These are phyloP conservation scores for Slavum lentiscoides DNA, from an alignment of 2,888 invertebrate species.

Conservation along the genomic window DNA sequence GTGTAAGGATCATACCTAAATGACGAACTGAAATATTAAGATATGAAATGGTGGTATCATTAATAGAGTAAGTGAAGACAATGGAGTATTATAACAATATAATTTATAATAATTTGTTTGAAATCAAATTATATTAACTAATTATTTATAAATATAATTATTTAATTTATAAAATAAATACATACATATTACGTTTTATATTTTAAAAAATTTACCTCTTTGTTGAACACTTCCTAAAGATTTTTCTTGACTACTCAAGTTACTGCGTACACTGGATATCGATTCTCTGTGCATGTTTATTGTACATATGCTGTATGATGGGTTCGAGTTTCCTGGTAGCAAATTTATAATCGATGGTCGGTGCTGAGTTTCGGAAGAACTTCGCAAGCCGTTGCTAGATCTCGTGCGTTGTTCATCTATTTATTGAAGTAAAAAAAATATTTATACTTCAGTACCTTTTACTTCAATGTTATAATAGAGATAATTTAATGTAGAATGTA, in stretches of 20 bases:
- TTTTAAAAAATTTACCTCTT: constrained; percentile 23
- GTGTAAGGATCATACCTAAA: too few species aligned
- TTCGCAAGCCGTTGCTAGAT: constrained; percentile 33
- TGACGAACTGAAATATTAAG: too few species aligned
- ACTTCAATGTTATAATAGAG: too few species aligned
- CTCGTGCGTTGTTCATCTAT: constrained; percentile 39
- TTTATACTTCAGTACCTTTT: not conserved
- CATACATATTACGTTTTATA: too few species aligned
- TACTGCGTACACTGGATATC: constrained; percentile 48
- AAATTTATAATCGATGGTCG: constrained; percentile 72
- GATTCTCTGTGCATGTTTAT: constrained; percentile 54
- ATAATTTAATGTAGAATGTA: too few species aligned
- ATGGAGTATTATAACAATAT: too few species aligned
- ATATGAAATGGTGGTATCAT: too few species aligned
- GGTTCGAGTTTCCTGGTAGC: constrained; percentile 64
- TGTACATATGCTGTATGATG: constrained; percentile 37
- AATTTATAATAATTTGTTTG: too few species aligned
- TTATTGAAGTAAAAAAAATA: not conserved
- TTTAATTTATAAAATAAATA: too few species aligned
- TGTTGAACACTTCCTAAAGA: constrained; percentile 29
- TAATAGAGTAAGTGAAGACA: too few species aligned
- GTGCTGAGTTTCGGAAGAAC: constrained; percentile 61
- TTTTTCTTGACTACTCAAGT: constrained; percentile 42
- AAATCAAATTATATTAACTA: too few species aligned
- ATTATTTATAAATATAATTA: too few species aligned